Evolutionary conservation across 2,113 vertebrate species (phyloP).

Genomic region (Coturnix japonica): DNA sequence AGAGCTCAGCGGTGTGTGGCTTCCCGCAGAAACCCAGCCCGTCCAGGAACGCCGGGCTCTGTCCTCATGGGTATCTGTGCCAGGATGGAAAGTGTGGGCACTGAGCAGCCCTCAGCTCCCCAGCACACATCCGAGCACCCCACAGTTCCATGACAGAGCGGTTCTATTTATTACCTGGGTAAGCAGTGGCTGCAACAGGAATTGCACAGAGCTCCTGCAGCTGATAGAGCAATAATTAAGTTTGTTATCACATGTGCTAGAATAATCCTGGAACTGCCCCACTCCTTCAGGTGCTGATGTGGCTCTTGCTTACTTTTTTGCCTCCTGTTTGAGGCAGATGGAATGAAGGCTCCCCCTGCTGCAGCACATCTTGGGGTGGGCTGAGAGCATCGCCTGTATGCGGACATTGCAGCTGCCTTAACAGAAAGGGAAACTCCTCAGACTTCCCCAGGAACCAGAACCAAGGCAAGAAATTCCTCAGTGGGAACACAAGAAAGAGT

Average conservation of each 20-base stretch:
- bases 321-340: neutral
- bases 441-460: neutral
- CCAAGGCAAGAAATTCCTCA: neutral
- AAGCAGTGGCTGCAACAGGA: neutral
- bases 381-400: neutral
- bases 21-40: neutral
- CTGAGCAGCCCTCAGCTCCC: neutral
- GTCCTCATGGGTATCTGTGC: neutral
- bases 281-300: neutral
- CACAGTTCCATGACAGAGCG: neutral
- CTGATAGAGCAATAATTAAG: neutral
- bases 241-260: neutral
- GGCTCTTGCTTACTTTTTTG: neutral
- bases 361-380: fast-evolving
- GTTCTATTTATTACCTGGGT: fast-evolving
- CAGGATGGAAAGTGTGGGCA: neutral
- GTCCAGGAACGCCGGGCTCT: neutral
- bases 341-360: neutral
- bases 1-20: conserved; percentile 13
- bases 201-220: neutral
- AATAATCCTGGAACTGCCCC: neutral
- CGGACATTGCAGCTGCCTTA: neutral
- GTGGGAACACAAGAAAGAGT: neutral
- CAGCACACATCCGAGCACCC: neutral
- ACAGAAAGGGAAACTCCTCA: neutral